These are phyloP conservation scores for Crocallis elinguaria DNA, from an alignment of 2,888 invertebrate genomes.

Conservation along the genomic window DNA sequence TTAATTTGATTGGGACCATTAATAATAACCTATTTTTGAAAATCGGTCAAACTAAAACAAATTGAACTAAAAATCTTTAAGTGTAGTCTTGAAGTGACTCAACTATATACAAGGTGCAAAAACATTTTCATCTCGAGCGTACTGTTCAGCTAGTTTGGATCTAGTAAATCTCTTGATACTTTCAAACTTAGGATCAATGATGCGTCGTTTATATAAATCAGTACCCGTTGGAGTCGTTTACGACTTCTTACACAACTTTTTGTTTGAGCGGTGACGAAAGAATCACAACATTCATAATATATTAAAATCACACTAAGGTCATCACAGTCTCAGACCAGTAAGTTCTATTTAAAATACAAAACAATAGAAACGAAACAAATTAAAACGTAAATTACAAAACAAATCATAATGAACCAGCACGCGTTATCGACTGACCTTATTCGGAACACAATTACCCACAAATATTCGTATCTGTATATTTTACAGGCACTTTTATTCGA, in stretches of 20 bases:
- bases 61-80: no score
- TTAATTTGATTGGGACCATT: no score
- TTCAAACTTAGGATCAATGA: constrained; percentile 7
- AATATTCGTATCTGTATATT: constrained; percentile 39
- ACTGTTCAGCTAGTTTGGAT: constrained; percentile 17
- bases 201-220: constrained; percentile 4
- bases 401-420: constrained; percentile 27
- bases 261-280: no score
- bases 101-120: constrained; percentile 10
- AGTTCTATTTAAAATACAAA: background rate
- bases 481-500: constrained; percentile 45
- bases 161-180: constrained; percentile 21
- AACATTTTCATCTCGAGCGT: constrained; percentile 17
- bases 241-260: background rate
- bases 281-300: no score
- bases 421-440: constrained; percentile 38
- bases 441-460: constrained; percentile 34
- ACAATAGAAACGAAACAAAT: constrained; percentile 1
- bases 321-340: background rate
- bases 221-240: background rate
- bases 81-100: constrained; percentile 15
- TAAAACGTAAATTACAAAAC: constrained; percentile 15
- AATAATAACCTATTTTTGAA: no score
- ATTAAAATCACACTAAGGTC: no score
- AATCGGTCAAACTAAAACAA: no score